Evolutionary conservation across 1,140 invertebrate genomes (phyloP).

Genomic region (Pygmarrhopalites habei): DNA sequence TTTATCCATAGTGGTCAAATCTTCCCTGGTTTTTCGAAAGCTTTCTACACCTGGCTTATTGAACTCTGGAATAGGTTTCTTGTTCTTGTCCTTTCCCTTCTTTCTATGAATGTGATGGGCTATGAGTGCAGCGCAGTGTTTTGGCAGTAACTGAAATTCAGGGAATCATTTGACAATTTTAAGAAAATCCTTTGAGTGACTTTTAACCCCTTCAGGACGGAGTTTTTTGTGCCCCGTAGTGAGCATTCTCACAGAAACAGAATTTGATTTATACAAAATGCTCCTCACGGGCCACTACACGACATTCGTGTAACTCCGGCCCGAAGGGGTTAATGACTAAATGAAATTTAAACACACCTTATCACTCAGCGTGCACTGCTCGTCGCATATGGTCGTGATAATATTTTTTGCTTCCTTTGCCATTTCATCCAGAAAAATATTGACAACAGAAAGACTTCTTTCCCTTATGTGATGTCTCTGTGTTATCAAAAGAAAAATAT

Average conservation of each 20-base stretch:
- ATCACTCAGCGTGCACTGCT: constrained; percentile 89
- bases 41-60: constrained; percentile 88
- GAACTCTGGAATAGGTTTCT: constrained; percentile 74
- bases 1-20: constrained; percentile 97
- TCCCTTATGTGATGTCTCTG: constrained; percentile 88
- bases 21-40: constrained; percentile 88
- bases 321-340: too few species aligned
- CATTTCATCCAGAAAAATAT: constrained; percentile 97
- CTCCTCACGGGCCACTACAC: too few species aligned
- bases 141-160: constrained; percentile 63
- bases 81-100: constrained; percentile 79
- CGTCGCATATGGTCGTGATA: constrained; percentile 95
- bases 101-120: constrained; percentile 80
- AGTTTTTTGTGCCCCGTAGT: too few species aligned
- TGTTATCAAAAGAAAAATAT: constrained; percentile 31
- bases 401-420: constrained; percentile 98
- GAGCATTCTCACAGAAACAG: too few species aligned
- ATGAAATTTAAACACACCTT: too few species aligned
- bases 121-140: constrained; percentile 85
- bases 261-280: too few species aligned
- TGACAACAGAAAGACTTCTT: constrained; percentile 89
- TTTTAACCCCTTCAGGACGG: too few species aligned
- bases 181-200: neutral
- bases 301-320: too few species aligned
- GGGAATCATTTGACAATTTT: neutral